phyloP scores from a whole-genome alignment of 2,797 vertebrate genomes.

The Eulemur coronatus region DNA sequence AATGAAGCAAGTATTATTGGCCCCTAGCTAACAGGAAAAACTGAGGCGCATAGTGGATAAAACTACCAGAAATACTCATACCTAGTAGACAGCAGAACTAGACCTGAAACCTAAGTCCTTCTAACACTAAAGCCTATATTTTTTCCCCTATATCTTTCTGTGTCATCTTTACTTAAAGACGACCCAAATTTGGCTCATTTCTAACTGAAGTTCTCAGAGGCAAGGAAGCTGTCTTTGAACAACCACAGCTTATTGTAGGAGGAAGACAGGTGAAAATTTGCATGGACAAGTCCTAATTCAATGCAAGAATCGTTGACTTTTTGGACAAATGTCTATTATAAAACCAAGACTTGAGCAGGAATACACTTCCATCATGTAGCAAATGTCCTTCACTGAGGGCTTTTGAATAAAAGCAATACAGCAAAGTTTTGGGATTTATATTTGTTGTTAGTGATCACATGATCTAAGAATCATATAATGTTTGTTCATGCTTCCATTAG shows the following conservation, averaged over 20 bases:
- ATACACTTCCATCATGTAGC: background rate
- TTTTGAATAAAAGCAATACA: slow-evolving; percentile 13
- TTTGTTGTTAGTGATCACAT: background rate
- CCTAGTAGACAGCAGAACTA: background rate
- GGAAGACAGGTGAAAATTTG: background rate
- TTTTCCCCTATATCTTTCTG: background rate
- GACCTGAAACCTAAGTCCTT: background rate
- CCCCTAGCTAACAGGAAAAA: background rate
- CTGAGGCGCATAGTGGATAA: background rate
- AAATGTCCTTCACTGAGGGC: background rate
- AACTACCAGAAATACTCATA: background rate
- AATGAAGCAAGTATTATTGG: slow-evolving; percentile 7
- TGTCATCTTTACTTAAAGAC: background rate
- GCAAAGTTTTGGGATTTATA: background rate
- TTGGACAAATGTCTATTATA: background rate
- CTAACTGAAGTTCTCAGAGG: background rate
- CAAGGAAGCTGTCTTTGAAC: slow-evolving; percentile 3
- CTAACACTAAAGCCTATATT: background rate
- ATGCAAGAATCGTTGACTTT: background rate
- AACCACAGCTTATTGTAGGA: background rate
- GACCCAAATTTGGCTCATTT: background rate
- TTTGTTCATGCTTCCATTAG: background rate
- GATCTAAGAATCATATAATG: background rate
- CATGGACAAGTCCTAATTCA: background rate
- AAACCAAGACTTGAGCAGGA: background rate